Evolutionary conservation across 2,888 invertebrate genomes (phyloP).

Genomic region (Tribolium freemani): DNA sequence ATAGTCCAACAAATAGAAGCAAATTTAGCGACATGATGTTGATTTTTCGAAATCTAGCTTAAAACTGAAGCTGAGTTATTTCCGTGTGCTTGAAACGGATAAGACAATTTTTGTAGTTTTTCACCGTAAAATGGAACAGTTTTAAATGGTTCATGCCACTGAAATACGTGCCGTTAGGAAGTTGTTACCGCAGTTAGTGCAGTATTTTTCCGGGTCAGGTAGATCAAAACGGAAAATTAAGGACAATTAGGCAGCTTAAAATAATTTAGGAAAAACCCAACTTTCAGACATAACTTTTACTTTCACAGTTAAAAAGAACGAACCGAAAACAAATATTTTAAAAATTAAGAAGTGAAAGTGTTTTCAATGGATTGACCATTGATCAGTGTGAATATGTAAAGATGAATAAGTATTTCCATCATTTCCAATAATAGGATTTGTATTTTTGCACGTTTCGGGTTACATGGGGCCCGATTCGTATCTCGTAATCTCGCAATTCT

Average conservation of each 20-base stretch:
- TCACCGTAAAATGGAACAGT: constrained; percentile 48
- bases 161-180: constrained; percentile 14
- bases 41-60: background rate
- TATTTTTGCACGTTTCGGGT: constrained; percentile 4
- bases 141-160: constrained; percentile 37
- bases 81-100: constrained; percentile 43
- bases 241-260: background rate
- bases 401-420: background rate
- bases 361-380: too few relatives aligned
- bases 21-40: background rate
- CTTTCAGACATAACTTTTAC: too few relatives aligned
- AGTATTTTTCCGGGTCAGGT: constrained; percentile 9
- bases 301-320: too few relatives aligned
- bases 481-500: constrained; percentile 12
- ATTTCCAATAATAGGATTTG: constrained; percentile 17
- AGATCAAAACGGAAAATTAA: background rate
- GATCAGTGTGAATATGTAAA: too few relatives aligned
- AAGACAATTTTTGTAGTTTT: constrained; percentile 43
- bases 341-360: too few relatives aligned
- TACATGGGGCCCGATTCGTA: background rate
- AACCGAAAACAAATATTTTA: too few relatives aligned
- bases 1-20: background rate
- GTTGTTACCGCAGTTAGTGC: constrained; percentile 5
- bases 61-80: constrained; percentile 5
- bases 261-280: background rate